Evolutionary conservation across 92 coral and sea anemone genomes (phyloP), one percentile per base, ranked within the genome.

Genomic region (Epizoanthus scotinus): DNA sequence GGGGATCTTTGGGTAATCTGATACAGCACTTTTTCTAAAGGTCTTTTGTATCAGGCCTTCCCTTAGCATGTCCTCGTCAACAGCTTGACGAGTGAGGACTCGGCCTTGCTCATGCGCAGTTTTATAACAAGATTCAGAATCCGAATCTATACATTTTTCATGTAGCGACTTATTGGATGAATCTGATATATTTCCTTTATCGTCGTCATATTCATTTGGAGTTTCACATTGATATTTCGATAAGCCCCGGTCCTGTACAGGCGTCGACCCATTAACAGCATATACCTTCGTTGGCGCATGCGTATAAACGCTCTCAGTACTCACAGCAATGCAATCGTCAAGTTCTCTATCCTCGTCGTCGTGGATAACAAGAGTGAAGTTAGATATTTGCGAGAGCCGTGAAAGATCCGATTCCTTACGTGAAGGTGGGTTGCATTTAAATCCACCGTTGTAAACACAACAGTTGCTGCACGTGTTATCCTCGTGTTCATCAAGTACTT

Each of bases 231-330:
- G 56, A 49, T 75, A 36, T 14, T 12, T 8, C 15, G 57, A 6
- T 28, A 75, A 13, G 7, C 60, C 54, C 34, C 59, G 69, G 18
- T 22, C 68, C 54, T 90, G 93, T 26, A 79, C 74, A n/a, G 88
- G 91, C 44, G 88, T 70, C 19, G 47, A 14, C 22, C 85, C 83
- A 26, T 47, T 49, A 50, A 62, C 65, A 0, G 79, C 67, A 18
- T 83, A 40, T 24, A 77, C 71, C 27, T 71, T 73, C 2, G 85
- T 67, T 68, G 86, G 49, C 1, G 86, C 40, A 13, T 84, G 49
- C 2, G 86, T 21, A 13, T 81, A 81, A 36, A 92, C 19, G 61
- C 90, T 90, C 56, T 92, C 97, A 77, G 86, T 78, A 44, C 94
- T 92, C 1, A 92, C 87, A 28, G 85, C 84, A 2, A 87, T 79